Percentiles rank a stretch among this genome's conserved stretches.
phyloP scores from a whole-genome alignment of 2,888 invertebrate genomes.

The Antitype chi region DNA sequence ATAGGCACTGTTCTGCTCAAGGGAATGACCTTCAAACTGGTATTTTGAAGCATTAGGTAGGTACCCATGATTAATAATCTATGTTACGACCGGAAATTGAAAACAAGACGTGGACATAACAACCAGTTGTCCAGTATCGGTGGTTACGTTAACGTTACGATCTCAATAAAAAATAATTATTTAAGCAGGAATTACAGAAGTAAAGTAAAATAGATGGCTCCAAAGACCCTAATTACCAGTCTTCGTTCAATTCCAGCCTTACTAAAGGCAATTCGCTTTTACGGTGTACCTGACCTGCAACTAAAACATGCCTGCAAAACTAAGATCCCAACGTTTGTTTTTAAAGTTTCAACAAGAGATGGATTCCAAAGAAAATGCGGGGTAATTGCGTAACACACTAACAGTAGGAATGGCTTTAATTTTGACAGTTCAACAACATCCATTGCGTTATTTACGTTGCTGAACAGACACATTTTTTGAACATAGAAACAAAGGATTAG shows the following conservation, averaged over 20 bases:
- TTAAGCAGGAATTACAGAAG: not conserved
- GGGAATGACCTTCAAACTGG: slow-evolving; percentile 37
- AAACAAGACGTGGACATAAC: slow-evolving; percentile 6
- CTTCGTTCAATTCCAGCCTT: not conserved
- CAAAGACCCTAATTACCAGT: not conserved
- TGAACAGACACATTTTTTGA: too few relatives aligned
- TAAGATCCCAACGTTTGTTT: not conserved
- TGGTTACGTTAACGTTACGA: not conserved
- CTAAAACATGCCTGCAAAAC: too few relatives aligned
- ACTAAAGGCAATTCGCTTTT: not conserved
- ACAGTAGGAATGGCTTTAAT: too few relatives aligned
- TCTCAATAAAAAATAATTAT: not conserved
- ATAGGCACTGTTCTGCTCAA: not conserved
- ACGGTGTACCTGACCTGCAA: too few relatives aligned
- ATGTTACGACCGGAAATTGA: slow-evolving; percentile 38
- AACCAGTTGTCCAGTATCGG: not conserved
- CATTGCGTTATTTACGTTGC: too few relatives aligned
- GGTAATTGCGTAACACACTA: too few relatives aligned
- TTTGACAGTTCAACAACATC: too few relatives aligned
- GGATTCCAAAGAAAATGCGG: too few relatives aligned
- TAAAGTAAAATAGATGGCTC: not conserved
- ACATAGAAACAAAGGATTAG: too few relatives aligned
- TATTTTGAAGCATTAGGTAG: slow-evolving; percentile 1
- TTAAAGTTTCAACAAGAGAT: too few relatives aligned
- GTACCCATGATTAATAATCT: not conserved